phyloP scores from a whole-genome alignment of 2,888 invertebrate species.

The Drosophila differens region DNA sequence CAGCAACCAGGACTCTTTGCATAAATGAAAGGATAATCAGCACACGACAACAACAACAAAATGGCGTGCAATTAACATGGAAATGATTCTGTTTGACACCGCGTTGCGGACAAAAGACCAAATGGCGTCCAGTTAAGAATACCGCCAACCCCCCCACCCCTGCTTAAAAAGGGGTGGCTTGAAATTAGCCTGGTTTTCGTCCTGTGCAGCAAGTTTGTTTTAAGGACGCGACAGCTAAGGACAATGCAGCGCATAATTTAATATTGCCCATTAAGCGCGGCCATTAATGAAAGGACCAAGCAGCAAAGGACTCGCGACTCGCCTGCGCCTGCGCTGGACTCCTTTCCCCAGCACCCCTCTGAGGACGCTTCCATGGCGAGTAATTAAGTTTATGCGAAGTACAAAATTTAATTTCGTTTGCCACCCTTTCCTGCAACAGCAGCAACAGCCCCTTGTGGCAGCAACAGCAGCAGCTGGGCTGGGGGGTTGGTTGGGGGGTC shows the following conservation, averaged over 20 bases:
- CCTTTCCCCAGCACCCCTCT: constrained; percentile 12
- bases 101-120: constrained; percentile 57
- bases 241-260: constrained; percentile 84
- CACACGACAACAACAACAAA: constrained; percentile 60
- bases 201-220: constrained; percentile 51
- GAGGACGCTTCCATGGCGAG: constrained; percentile 62
- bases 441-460: constrained; percentile 36
- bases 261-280: constrained; percentile 85
- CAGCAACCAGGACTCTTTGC: constrained; percentile 77
- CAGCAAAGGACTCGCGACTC: constrained; percentile 21
- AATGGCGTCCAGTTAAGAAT: constrained; percentile 48
- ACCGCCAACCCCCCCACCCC: background rate
- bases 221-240: constrained; percentile 57
- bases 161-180: constrained; percentile 53
- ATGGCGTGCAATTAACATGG: constrained; percentile 81
- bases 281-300: constrained; percentile 81
- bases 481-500: constrained; percentile 26
- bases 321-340: constrained; percentile 41
- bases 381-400: constrained; percentile 83
- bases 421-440: constrained; percentile 72
- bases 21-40: constrained; percentile 85
- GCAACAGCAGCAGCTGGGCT: constrained; percentile 17
- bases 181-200: constrained; percentile 69
- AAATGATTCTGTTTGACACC: constrained; percentile 80
- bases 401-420: constrained; percentile 81